Base-by-base conservation (phyloP, 23 tunicate species). In the Clavelina lepadiformis region DNA sequence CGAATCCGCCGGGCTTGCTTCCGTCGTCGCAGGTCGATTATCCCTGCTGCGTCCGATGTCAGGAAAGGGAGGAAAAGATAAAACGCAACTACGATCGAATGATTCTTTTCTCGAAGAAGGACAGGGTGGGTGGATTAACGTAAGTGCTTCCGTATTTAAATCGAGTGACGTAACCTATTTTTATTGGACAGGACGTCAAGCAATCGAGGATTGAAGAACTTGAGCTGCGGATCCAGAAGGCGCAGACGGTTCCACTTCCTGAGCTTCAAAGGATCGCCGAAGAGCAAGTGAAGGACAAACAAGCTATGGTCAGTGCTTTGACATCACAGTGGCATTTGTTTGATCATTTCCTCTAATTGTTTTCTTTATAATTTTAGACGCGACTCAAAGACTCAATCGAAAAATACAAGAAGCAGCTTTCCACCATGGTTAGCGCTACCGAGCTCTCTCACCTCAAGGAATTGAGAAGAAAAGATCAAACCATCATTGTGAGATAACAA, bases 21-120 rank as follows among this genome's bases (percentile, higher is more conserved):
- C n/a, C n/a, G n/a, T n/a, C n/a, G n/a, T n/a, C n/a, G n/a, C n/a
- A n/a, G n/a, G n/a, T n/a, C n/a, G n/a, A n/a, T n/a, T n/a, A n/a
- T n/a, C n/a, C n/a, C 26, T 89, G 97, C 67, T 89, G 97, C 60
- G 5, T 28, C 3, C 35, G 22, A 3, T 89, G 97, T 60, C 52
- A 30, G 28, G 78, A 45, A 21, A 46, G 89, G 25, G 97, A 89
- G 61, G 83, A 81, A 6, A 75, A 81, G 50, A 81, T 89, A 28
- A 81, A 72, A 54, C 44, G 61, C 23, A 75, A 89, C 44, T 89
- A 89, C 61, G 97, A 89, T 32, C 75, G 88, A 3, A 76, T 89
- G 84, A 89, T 89, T 13, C 22, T 89, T 60, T 81, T 89, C 46
- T 81, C 89, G 0, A 89, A 89, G 61, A 81, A 72, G 65, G 89